phyloP scores from a whole-genome alignment of 2,113 vertebrate species.

The Macquaria ambigua region DNA sequence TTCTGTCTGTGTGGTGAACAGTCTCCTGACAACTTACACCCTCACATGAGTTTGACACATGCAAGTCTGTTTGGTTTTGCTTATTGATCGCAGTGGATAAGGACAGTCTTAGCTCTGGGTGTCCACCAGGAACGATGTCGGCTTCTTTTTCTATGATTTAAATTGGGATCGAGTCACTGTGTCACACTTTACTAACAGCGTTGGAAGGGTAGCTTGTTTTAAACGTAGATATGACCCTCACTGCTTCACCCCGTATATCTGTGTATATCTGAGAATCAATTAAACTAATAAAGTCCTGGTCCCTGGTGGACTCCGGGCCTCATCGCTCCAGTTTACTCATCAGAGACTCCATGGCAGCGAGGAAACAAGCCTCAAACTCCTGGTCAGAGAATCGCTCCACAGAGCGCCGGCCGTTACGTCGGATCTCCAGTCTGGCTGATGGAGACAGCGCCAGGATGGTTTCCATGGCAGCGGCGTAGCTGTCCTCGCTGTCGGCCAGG shows the following conservation, averaged over 20 bases:
- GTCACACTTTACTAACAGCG: background rate
- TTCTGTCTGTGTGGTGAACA: too few relatives aligned
- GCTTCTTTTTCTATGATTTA: background rate
- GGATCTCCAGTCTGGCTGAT: slow-evolving; percentile 85
- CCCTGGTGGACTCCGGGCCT: slow-evolving; percentile 32
- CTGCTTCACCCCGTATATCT: background rate
- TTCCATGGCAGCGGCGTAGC: slow-evolving; percentile 89
- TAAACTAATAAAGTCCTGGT: background rate
- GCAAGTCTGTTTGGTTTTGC: background rate
- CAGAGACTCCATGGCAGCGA: slow-evolving; percentile 83
- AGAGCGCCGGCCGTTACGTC: slow-evolving; percentile 87
- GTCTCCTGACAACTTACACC: too few relatives aligned
- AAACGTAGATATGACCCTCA: background rate
- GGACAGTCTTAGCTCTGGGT: background rate
- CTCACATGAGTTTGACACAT: background rate
- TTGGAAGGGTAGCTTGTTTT: background rate
- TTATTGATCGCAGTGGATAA: background rate
- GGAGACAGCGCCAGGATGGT: slow-evolving; percentile 88
- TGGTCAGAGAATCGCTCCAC: slow-evolving; percentile 92
- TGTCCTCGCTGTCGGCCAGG: slow-evolving; percentile 91
- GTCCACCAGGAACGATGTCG: background rate
- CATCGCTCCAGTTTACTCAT: slow-evolving; percentile 69
- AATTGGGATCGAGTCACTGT: background rate
- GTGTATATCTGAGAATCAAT: background rate
- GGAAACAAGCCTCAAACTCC: slow-evolving; percentile 91